Base-by-base conservation (phyloP, 2,113 vertebrate species). In the Grallaria varia region DNA sequence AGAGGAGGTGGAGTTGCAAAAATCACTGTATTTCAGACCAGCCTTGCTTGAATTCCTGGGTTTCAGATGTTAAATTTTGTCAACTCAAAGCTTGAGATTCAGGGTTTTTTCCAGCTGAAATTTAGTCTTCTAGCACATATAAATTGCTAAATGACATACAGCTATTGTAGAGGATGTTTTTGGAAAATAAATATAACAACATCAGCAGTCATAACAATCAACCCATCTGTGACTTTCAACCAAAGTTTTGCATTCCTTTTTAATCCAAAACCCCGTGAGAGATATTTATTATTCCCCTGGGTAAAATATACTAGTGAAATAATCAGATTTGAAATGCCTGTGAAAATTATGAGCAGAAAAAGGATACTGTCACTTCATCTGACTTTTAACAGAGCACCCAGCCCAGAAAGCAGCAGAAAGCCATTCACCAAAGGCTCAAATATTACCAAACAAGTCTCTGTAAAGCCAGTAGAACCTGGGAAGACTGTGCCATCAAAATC, bases 321-420 rank as follows among this genome's bases (percentile, higher is more conserved):
- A 96, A 82, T 33, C 66, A 90, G 50, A 50, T 92, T 91, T 95
- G 24, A 95, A 94, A 93, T 53, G 67, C 56, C 71, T 95, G 72
- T 93, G 92, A 87, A 93, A 96, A 96, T 85, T 33, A 71, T 2
- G 9, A 90, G 68, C 62, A 81, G 69, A 86, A 81, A 74, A 81
- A 66, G 33, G 47, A 69, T 72, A 67, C 50, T 87, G 72, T 95
- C 86, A 96, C 68, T 97, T 95, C 84, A 94, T 86, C 85, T 67
- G 83, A 18, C 30, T 49, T 96, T 93, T 93, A 72, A 71, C 45
- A 93, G 74, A 92, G 44, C 53, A 93, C 66, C 62, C 75, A 60
- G 72, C 78, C 44, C 89, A 93, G 74, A 95, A 96, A 73, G 77
- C 47, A 92, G 71, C 30, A 78, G 53, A 76, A 59, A 76, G 21